A percentile compares a stretch with the other conserved stretches of the same genome.
These are phyloP conservation scores for Anoplophora glabripennis DNA, from an alignment of 1,140 invertebrate genomes.

Conservation along the genomic window DNA sequence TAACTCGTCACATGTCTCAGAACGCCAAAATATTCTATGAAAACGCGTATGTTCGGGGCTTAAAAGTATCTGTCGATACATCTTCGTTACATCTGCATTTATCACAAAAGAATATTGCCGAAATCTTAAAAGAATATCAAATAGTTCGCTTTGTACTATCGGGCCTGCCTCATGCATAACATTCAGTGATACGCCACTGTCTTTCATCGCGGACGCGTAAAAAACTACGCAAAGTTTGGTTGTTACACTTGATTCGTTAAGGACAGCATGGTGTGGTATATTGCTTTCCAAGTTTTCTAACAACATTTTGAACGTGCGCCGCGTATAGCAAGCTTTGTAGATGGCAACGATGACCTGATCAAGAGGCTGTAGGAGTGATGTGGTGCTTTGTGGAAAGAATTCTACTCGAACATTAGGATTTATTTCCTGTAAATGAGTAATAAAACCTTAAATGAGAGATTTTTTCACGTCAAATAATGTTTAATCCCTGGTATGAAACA, in stretches of 20 bases:
- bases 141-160: constrained; percentile 43
- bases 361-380: too few species aligned
- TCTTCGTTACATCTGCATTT: constrained; percentile 41
- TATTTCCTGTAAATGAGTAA: too few species aligned
- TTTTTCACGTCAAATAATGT: too few species aligned
- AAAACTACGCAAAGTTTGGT: constrained; percentile 42
- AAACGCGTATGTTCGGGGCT: constrained; percentile 28
- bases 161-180: constrained; percentile 41
- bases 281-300: too few species aligned
- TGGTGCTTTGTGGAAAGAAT: too few species aligned
- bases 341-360: too few species aligned
- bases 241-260: constrained; percentile 35
- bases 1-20: neutral
- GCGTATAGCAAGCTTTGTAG: too few species aligned
- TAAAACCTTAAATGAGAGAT: too few species aligned
- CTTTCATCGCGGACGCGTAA: constrained; percentile 32
- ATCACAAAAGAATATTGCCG: constrained; percentile 34
- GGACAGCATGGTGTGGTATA: constrained; percentile 42
- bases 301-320: too few species aligned
- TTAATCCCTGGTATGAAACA: too few species aligned
- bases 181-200: constrained; percentile 37
- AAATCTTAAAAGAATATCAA: constrained; percentile 44
- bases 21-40: constrained; percentile 37
- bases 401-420: too few species aligned
- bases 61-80: constrained; percentile 5